A percentile compares a stretch with the other conserved stretches of the same genome.
phyloP scores from a whole-genome alignment of 2,113 vertebrate genomes.

The Tyto alba region DNA sequence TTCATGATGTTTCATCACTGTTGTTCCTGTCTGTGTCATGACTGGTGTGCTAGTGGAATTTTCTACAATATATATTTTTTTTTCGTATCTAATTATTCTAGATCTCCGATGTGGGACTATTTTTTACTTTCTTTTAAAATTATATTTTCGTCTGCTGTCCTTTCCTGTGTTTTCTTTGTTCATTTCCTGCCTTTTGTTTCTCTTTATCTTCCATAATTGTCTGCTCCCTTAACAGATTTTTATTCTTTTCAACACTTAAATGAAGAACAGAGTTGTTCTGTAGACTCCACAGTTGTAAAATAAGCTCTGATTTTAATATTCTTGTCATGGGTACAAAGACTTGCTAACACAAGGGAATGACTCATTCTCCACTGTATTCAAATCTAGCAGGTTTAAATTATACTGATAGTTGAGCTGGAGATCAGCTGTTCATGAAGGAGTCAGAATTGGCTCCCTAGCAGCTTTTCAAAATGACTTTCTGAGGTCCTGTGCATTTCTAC shows the following conservation, averaged over 20 bases:
- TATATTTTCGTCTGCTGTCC: neutral
- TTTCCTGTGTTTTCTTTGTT: neutral
- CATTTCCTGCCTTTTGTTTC: neutral
- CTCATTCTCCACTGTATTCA: neutral
- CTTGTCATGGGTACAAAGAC: neutral
- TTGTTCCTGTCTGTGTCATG: neutral
- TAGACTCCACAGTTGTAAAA: neutral
- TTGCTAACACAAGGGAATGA: slow-evolving; percentile 1
- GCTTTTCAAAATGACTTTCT: neutral
- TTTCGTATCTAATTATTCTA: neutral
- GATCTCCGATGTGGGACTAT: neutral
- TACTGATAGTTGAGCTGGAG: neutral
- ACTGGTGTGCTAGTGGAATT: neutral
- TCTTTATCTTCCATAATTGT: neutral
- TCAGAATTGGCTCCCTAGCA: neutral
- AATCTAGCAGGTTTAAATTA: neutral
- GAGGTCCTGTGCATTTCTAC: neutral
- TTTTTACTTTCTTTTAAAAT: neutral
- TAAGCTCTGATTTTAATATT: slow-evolving; percentile 28
- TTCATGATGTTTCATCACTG: neutral
- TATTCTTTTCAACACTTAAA: neutral
- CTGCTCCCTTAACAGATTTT: neutral
- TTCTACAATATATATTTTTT: neutral
- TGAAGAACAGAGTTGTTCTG: neutral
- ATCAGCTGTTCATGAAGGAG: neutral